Base-by-base conservation (phyloP, 2,113 vertebrate species). In the human (Homo sapiens) region DNA sequence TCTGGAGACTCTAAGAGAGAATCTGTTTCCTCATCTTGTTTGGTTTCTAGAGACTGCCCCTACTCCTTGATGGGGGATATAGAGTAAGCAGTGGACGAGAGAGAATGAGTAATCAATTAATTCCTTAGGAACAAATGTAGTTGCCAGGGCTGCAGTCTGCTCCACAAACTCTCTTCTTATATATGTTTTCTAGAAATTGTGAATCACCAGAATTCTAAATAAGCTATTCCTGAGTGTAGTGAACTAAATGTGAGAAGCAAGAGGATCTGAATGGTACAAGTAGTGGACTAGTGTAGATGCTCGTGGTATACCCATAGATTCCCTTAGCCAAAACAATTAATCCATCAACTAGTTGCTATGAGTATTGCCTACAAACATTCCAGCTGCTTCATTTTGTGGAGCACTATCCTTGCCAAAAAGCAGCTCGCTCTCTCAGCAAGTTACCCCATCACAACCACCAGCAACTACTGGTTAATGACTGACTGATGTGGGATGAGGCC, bases 131-230 rank as follows among this genome's bases (percentile, higher is more conserved):
- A 66, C 10, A 57, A 68, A 17, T 57, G 6, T 20, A 72, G 61
- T 0, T 92, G 5, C 3, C 64, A 38, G 2, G 6, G 12, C 4
- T 52, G 3, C 2, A 0, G 6, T 59, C 4, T 22, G 8, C 5
- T 6, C 2, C 20, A 88, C 66, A 73, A 88, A 91, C 38, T 12
- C 3, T 61, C 7, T 43, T 85, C 20, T 84, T n/a, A 27, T 9
- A 20, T 52, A 30, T 20, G 50, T 30, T 80, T 48, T 10, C 20
- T 30, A 1, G 11, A 87, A 88, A 76, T 32, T 85, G 18, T 61
- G 18, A 76, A 8, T 16, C 64, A 18, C 18, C 2, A 86, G 50
- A 64, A 72, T 92, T 32, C 13, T 23, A 90, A 88, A 73, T 66
- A 61, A 79, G 16, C 25, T 89, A 16, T 27, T 6, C 9, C 6